phyloP scores from a whole-genome alignment of 2,797 vertebrate genomes.

The Hapalemur alaotrensis region DNA sequence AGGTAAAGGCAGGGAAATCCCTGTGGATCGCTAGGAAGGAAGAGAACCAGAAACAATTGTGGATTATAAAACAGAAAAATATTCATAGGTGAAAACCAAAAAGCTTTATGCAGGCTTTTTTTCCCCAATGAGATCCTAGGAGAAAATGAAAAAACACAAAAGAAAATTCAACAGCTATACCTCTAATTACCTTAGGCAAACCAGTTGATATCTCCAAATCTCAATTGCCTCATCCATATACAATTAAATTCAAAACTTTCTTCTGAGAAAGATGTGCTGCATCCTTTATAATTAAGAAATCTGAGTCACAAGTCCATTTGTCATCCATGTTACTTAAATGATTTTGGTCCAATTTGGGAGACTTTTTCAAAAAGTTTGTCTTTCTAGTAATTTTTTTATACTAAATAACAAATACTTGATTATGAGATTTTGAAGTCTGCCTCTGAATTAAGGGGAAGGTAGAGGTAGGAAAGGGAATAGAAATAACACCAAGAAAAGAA shows the following conservation, averaged over 20 bases:
- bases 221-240: background rate
- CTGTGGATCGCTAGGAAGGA: background rate
- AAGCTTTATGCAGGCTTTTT: background rate
- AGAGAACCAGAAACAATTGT: background rate
- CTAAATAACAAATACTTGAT: conserved; percentile 47
- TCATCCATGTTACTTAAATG: background rate
- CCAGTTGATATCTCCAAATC: background rate
- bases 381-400: conserved; percentile 30
- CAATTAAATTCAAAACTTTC: background rate
- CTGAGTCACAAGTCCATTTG: background rate
- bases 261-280: background rate
- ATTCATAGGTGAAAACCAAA: background rate
- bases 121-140: background rate
- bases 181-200: background rate
- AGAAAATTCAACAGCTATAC: conserved; percentile 11
- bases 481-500: conserved; percentile 53
- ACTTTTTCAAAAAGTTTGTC: conserved; percentile 45
- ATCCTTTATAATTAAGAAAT: background rate
- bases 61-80: conserved; percentile 29
- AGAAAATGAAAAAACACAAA: background rate
- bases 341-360: conserved; percentile 1
- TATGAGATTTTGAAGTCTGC: conserved; percentile 3
- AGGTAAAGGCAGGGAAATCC: background rate
- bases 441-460: conserved; percentile 13
- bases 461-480: background rate